Base-by-base conservation (phyloP, 2,888 invertebrate species). In the Panopea generosa region DNA sequence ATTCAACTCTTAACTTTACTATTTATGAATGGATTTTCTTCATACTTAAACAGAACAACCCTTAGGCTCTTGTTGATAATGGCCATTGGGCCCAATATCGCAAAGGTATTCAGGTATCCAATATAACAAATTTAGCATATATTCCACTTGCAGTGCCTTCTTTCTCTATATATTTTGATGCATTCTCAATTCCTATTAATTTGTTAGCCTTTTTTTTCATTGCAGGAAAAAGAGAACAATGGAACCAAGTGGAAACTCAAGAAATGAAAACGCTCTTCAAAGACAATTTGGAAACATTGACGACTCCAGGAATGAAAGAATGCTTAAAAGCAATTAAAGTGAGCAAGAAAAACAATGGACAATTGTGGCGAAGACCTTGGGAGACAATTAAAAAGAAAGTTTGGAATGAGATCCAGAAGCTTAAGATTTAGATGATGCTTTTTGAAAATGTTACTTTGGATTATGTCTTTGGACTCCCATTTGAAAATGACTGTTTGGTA, bases 341-440 rank as follows among this genome's bases (percentile, higher is more conserved):
- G 9, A 63, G 63, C 55, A 55, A 63, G 27, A 18, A 20, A 24
- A 53, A 53, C 14, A 24, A 63, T 53, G 53, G 63, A n/a, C 20
- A 43, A n/a, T 24, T 63, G 2, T 53, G 29, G n/a, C 18, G 27
- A 24, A 53, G 63, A 18, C 22, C 63, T 4, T 63, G 63, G 63
- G 63, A 63, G 38, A 63, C 53, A 14, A 53, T 63, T 26, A 63
- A 63, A 27, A 63, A 63, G n/a, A 63, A 63, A 43, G 43, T 63
- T 7, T 63, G 63, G 63, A 63, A 53, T 45, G 53, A 53, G 27
- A 63, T 63, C 33, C 29, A 50, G 26, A 62, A 62, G 26, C 6
- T n/a, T 33, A 33, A 33, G 11, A 33, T 33, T 33, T 33, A 33
- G 11, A 7, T 16, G 27, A 24, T 33, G 33, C n/a, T 47, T 47